Conservation (phyloP, 2,888 invertebrate species). For the Plebejus melissa region DNA sequence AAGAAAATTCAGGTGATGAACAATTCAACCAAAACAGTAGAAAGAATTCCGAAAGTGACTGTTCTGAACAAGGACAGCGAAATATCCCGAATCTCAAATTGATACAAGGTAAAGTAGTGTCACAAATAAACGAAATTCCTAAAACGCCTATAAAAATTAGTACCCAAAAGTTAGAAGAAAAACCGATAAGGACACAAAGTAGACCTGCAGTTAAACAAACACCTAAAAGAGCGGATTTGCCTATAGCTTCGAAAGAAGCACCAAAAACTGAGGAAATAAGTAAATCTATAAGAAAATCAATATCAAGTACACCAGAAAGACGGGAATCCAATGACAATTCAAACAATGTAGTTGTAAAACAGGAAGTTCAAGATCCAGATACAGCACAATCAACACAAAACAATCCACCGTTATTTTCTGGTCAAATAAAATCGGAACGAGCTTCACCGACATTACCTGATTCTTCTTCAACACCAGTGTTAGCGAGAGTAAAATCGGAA, state of each 20-base stretch:
- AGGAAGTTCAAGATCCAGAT: conserved; percentile 50
- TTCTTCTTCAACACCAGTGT: conserved; percentile 49
- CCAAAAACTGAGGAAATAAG: conserved; percentile 35
- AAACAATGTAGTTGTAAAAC: conserved; percentile 61
- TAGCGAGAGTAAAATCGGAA: conserved; percentile 61
- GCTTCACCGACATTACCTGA: conserved; percentile 51
- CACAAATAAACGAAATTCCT: conserved; percentile 44
- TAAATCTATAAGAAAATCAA: conserved; percentile 40
- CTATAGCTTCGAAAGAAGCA: conserved; percentile 42
- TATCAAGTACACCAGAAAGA: conserved; percentile 41
- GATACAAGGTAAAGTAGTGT: conserved; percentile 43
- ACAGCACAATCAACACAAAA: conserved; percentile 43
- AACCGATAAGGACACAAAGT: conserved; percentile 44
- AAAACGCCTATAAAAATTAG: conserved; percentile 42
- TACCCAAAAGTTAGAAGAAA: conserved; percentile 43
- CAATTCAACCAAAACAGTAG: conserved; percentile 40
- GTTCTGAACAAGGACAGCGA: conserved; percentile 42
- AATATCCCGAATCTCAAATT: conserved; percentile 45
- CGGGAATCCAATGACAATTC: conserved; percentile 45
- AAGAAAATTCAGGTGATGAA: conserved; percentile 44
- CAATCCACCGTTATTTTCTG: conserved; percentile 54
- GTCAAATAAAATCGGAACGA: conserved; percentile 63
- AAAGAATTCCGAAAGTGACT: conserved; percentile 48
- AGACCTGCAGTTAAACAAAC: conserved; percentile 67
- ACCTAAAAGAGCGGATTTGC: conserved; percentile 59